Evolutionary conservation across 2,888 invertebrate genomes (phyloP).

Genomic region (Leucozona laternaria): DNA sequence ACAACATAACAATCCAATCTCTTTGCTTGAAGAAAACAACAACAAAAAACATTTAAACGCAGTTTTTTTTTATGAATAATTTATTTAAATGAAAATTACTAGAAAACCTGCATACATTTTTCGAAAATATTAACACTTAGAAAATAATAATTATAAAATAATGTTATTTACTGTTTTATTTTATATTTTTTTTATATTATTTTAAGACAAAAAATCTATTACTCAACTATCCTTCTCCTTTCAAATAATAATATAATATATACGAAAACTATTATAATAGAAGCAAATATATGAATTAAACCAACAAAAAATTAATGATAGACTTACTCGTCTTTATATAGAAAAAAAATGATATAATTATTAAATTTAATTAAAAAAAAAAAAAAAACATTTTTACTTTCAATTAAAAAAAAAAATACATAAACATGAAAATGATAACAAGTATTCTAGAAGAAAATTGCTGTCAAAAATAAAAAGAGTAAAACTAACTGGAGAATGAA

Average conservation of each 20-base stretch:
- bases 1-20: slow-evolving; percentile 46
- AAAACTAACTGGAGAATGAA: slow-evolving; percentile 69
- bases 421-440: slow-evolving; percentile 66
- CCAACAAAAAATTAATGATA: slow-evolving; percentile 36
- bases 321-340: slow-evolving; percentile 66
- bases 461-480: slow-evolving; percentile 67
- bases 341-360: slow-evolving; percentile 68
- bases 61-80: slow-evolving; percentile 48
- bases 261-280: slow-evolving; percentile 57
- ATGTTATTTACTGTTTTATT: slow-evolving; percentile 66
- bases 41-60: slow-evolving; percentile 44
- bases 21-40: slow-evolving; percentile 38
- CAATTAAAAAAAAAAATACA: slow-evolving; percentile 58
- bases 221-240: slow-evolving; percentile 61
- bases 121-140: slow-evolving; percentile 55
- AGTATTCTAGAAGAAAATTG: slow-evolving; percentile 74
- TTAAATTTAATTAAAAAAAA: slow-evolving; percentile 61
- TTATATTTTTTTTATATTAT: slow-evolving; percentile 54
- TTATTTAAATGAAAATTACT: slow-evolving; percentile 35
- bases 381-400: slow-evolving; percentile 70
- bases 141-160: slow-evolving; percentile 64
- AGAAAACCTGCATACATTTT: slow-evolving; percentile 51
- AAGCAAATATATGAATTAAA: slow-evolving; percentile 59
- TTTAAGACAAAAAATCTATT: slow-evolving; percentile 58
- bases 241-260: slow-evolving; percentile 48